Percentiles rank a stretch among this genome's conserved stretches.
phyloP scores from a whole-genome alignment of 1,140 invertebrate genomes.

The Drosophila repleta region DNA sequence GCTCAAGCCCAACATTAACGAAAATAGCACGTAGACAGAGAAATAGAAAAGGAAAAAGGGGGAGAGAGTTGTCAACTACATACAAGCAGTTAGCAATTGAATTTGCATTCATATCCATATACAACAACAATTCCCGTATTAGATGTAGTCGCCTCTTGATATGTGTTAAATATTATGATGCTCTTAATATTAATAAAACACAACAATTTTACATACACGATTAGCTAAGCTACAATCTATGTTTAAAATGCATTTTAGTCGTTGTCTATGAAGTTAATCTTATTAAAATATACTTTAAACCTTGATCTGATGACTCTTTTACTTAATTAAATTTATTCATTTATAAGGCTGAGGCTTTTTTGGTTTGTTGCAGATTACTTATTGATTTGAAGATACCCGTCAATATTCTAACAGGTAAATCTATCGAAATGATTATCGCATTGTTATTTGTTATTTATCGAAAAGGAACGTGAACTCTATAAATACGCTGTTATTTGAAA shows the following conservation, averaged over 20 bases:
- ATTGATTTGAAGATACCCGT: too few relatives aligned
- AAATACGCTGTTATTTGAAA: too few relatives aligned
- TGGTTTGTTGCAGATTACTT: too few relatives aligned
- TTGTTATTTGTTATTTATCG: too few relatives aligned
- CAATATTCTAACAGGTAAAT: too few relatives aligned
- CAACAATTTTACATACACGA: constrained; percentile 56
- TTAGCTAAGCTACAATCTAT: constrained; percentile 71
- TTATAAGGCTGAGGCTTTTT: too few relatives aligned
- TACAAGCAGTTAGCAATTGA: constrained; percentile 62
- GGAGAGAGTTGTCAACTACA: constrained; percentile 43
- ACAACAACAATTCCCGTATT: constrained; percentile 58
- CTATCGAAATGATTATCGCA: too few relatives aligned
- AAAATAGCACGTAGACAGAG: constrained; percentile 31
- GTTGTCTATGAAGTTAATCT: constrained; percentile 72
- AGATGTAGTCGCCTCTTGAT: constrained; percentile 51
- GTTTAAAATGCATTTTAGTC: constrained; percentile 75
- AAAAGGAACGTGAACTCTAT: too few relatives aligned
- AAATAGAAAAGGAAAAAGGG: neutral
- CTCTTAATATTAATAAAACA: constrained; percentile 69
- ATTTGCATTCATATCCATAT: constrained; percentile 55
- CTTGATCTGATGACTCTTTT: neutral
- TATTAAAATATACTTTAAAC: constrained; percentile 38
- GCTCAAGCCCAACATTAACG: constrained; percentile 51
- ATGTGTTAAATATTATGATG: constrained; percentile 60
- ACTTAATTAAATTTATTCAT: too few relatives aligned